Evolutionary conservation across 1,140 invertebrate genomes (phyloP).

Genomic region (Rhyacophila brunnea): DNA sequence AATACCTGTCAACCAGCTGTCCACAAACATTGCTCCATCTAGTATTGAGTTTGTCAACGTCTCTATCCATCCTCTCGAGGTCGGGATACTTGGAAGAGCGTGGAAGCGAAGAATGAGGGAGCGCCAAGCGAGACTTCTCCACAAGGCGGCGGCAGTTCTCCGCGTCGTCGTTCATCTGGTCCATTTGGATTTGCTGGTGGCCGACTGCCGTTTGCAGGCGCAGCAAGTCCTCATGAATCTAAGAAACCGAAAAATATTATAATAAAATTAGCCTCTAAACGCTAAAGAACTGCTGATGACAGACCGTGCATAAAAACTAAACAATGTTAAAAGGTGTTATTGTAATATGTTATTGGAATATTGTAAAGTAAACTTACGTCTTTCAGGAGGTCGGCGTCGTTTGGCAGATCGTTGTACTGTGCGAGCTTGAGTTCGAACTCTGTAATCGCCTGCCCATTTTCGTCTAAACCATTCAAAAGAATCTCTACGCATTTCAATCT

Average conservation of each 20-base stretch:
- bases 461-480: slow-evolving; percentile 84
- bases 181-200: slow-evolving; percentile 82
- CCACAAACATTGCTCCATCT: slow-evolving; percentile 90
- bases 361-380: too few species aligned
- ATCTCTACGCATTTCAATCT: slow-evolving; percentile 87
- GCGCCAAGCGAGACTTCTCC: slow-evolving; percentile 74
- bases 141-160: slow-evolving; percentile 83
- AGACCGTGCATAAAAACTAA: too few species aligned
- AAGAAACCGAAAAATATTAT: slow-evolving; percentile 22
- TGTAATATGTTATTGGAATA: too few species aligned
- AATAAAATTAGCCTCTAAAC: neutral
- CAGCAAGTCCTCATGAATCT: slow-evolving; percentile 72
- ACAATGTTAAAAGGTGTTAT: neutral
- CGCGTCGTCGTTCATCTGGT: slow-evolving; percentile 87
- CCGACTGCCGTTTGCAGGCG: slow-evolving; percentile 78
- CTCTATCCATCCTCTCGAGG: slow-evolving; percentile 90
- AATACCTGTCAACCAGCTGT: slow-evolving; percentile 89
- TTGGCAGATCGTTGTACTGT: slow-evolving; percentile 51
- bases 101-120: slow-evolving; percentile 51
- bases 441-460: slow-evolving; percentile 82
- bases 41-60: slow-evolving; percentile 81
- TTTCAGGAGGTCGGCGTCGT: slow-evolving; percentile 51
- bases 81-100: slow-evolving; percentile 70
- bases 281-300: neutral
- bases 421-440: slow-evolving; percentile 88